Conservation (phyloP, 1,140 invertebrate genomes). For the Drosophila lacertosa region DNA sequence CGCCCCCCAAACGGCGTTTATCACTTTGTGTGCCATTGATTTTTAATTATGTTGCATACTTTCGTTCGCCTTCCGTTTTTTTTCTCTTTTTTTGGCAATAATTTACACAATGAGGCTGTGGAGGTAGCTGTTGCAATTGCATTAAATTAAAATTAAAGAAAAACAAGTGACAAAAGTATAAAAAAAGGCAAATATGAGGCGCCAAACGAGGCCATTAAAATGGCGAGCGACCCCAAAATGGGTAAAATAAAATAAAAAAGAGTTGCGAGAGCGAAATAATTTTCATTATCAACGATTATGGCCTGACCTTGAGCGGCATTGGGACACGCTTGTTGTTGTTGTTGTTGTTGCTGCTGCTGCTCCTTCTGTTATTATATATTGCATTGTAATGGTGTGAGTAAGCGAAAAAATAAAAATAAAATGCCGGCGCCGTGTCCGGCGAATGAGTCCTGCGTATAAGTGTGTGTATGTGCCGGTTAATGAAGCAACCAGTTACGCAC, state of each 20-base stretch:
- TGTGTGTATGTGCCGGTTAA: constrained; percentile 61
- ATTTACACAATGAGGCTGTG: constrained; percentile 56
- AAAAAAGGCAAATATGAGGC: constrained; percentile 52
- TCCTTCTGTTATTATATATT: constrained; percentile 54
- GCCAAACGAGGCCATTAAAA: constrained; percentile 54
- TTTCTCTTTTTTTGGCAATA: constrained; percentile 52
- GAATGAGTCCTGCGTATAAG: constrained; percentile 31
- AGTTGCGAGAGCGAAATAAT: constrained; percentile 61
- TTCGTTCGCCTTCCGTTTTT: constrained; percentile 47
- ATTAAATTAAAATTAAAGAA: constrained; percentile 81
- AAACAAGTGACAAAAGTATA: constrained; percentile 77
- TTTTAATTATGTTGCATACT: constrained; percentile 83
- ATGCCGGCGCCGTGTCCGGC: constrained; percentile 45
- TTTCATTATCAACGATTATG: constrained; percentile 83
- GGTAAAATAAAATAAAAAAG: too few species aligned
- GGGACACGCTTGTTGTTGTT: constrained; percentile 51
- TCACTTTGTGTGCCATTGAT: constrained; percentile 83
- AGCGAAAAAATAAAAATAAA: constrained; percentile 58
- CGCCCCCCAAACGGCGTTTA: constrained; percentile 52
- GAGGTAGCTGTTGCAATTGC: constrained; percentile 45
- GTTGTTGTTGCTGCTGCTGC: constrained; percentile 16
- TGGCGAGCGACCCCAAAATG: constrained; percentile 38
- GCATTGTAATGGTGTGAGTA: constrained; percentile 67
- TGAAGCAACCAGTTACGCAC: constrained; percentile 72
- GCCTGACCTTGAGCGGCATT: constrained; percentile 80